phyloP scores from a whole-genome alignment of 2,888 invertebrate species.

The Epistrophe eligans region DNA sequence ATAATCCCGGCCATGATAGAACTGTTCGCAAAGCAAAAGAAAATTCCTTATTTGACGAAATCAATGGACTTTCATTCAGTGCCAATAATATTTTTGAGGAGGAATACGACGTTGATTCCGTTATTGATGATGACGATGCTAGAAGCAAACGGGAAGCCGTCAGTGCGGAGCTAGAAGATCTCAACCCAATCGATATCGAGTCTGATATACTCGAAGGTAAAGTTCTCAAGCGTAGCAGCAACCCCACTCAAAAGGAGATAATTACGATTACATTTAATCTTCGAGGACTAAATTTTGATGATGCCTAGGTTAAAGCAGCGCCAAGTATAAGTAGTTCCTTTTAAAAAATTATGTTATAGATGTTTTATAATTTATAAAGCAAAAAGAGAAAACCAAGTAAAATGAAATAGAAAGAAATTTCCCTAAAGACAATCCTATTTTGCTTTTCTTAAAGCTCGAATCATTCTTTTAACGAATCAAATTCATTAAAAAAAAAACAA shows the following conservation, averaged over 20 bases:
- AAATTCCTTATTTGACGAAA: conserved; percentile 79
- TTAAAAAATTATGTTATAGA: conserved; percentile 5
- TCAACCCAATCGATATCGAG: conserved; percentile 15
- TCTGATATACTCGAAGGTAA: conserved; percentile 48
- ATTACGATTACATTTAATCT: conserved; percentile 55
- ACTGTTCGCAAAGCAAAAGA: conserved; percentile 79
- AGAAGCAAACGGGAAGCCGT: conserved; percentile 22
- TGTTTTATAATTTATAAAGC: neutral
- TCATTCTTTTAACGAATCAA: neutral
- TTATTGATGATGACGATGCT: neutral
- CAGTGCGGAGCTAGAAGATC: neutral
- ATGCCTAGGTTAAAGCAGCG: neutral
- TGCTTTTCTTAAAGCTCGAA: neutral
- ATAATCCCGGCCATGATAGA: conserved; percentile 79
- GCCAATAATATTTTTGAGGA: conserved; percentile 79
- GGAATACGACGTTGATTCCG: conserved; percentile 77
- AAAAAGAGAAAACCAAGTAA: neutral
- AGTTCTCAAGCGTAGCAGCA: conserved; percentile 48
- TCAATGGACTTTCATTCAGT: conserved; percentile 79
- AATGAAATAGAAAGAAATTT: neutral
- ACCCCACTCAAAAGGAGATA: conserved; percentile 36
- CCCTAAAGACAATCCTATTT: neutral
- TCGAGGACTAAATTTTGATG: conserved; percentile 42
- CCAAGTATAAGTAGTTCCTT: conserved; percentile 34
- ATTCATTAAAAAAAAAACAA: neutral